Base-by-base conservation (phyloP, 2,888 invertebrate species). In the Zele albiditarsus region DNA sequence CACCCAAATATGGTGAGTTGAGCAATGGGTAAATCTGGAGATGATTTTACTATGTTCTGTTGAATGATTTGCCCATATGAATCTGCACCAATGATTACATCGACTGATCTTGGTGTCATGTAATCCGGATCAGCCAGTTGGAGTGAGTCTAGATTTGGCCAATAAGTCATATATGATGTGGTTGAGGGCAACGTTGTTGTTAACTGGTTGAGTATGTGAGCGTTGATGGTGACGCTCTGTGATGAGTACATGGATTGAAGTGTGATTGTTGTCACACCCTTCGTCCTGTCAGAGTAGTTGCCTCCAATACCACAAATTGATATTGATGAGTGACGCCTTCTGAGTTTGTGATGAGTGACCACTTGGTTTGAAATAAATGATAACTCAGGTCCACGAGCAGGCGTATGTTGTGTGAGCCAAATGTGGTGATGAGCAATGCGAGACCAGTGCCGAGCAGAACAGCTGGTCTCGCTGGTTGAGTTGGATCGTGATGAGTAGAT, bases 311-410 rank as follows among this genome's bases (percentile, higher is more conserved):
- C n/a, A n/a, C n/a, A n/a, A n/a, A n/a, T n/a, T n/a, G n/a, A n/a
- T n/a, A n/a, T n/a, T n/a, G n/a, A n/a, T n/a, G n/a, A n/a, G n/a
- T n/a, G n/a, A n/a, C n/a, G n/a, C n/a, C n/a, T n/a, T n/a, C n/a
- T n/a, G n/a, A n/a, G n/a, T n/a, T n/a, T n/a, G n/a, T n/a, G n/a
- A n/a, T n/a, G n/a, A n/a, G n/a, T n/a, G n/a, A n/a, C n/a, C n/a
- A n/a, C n/a, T n/a, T n/a, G n/a, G 20, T 73, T 71, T 1, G 78
- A 73, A 0, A 75, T 73, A 12, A 76, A 74, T 10, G 77, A 73
- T 23, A 78, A 42, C 16, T 78, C 76, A 10, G 76, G 42, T 75
- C 78, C 1, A 79, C 58, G 23, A 79, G 73, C 2, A 77, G 31
- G 1, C 72, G 76, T 28, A 74, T 69, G 3, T 46, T 31, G 14